These are phyloP conservation scores for Axea sp. DNA, from an alignment of 2,888 invertebrate genomes.

Conservation along the genomic window DNA sequence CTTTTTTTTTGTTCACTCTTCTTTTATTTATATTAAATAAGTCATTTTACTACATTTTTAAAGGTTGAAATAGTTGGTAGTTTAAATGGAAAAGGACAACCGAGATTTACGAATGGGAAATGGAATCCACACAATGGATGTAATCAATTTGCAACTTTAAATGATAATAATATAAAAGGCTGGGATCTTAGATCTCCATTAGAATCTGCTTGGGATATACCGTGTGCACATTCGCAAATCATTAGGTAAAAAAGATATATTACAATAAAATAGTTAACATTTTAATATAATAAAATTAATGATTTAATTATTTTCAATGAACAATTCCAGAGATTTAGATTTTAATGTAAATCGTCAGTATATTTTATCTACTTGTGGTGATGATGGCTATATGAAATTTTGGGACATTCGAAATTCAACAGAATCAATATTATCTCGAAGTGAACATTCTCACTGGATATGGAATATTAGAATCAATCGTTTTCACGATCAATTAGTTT, in stretches of 20 bases:
- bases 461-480: constrained; percentile 97
- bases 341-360: constrained; percentile 99
- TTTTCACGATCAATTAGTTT: constrained; percentile 96
- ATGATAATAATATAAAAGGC: constrained; percentile 91
- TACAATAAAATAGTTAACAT: too few species aligned
- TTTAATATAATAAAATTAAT: too few species aligned
- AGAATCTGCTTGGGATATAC: constrained; percentile 90
- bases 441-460: constrained; percentile 95
- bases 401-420: constrained; percentile 95
- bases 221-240: constrained; percentile 92
- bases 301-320: too few species aligned
- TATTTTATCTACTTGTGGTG: constrained; percentile 95
- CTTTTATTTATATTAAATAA: too few species aligned
- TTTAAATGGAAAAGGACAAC: constrained; percentile 85
- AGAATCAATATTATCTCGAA: constrained; percentile 88
- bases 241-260: constrained; percentile 80
- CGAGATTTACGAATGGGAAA: constrained; percentile 90
- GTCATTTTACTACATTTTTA: too few species aligned
- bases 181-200: constrained; percentile 91
- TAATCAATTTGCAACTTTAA: constrained; percentile 90
- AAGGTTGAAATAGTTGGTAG: constrained; percentile 74
- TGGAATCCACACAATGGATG: constrained; percentile 98
- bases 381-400: constrained; percentile 96
- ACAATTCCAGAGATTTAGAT: constrained; percentile 90
- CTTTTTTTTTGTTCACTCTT: too few species aligned